Conservation (phyloP, 2,888 invertebrate species). For the Alloscopus bannaensis region DNA sequence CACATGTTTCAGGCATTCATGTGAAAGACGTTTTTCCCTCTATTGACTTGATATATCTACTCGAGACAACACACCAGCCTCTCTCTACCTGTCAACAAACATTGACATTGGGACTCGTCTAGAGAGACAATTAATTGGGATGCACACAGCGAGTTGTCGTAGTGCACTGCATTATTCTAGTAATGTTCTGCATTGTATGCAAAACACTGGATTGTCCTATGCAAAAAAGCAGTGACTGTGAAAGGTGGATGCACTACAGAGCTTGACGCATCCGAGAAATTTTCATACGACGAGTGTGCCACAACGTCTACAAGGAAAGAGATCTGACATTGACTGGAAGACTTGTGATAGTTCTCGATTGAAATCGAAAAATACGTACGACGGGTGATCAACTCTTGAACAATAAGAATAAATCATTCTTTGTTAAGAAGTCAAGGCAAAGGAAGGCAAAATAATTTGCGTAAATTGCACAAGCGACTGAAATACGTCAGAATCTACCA, state of each 20-base stretch:
- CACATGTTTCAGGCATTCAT: not conserved
- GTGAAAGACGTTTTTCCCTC: not conserved
- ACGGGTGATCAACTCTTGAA: too few relatives aligned
- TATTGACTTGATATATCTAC: not conserved
- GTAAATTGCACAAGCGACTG: too few relatives aligned
- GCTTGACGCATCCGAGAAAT: not conserved
- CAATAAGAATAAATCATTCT: too few relatives aligned
- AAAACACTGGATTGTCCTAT: too few relatives aligned
- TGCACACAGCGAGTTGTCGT: not conserved
- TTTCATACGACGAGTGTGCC: not conserved
- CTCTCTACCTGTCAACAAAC: constrained; percentile 3
- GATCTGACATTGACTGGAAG: too few relatives aligned
- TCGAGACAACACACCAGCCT: not conserved
- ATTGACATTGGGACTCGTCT: constrained; percentile 14
- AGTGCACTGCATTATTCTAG: constrained; percentile 2
- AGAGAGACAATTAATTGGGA: constrained; percentile 1
- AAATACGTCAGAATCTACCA: too few relatives aligned
- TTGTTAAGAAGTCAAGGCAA: too few relatives aligned
- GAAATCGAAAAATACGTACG: too few relatives aligned
- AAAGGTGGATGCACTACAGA: not conserved
- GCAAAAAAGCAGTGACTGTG: not conserved
- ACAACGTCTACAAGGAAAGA: not conserved
- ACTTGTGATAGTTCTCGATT: too few relatives aligned
- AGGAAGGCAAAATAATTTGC: not conserved
- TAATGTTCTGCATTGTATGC: too few relatives aligned